Evolutionary conservation across 1,140 invertebrate species (phyloP), one percentile per base, ranked within the genome.

Genomic region (Ectropis grisescens): DNA sequence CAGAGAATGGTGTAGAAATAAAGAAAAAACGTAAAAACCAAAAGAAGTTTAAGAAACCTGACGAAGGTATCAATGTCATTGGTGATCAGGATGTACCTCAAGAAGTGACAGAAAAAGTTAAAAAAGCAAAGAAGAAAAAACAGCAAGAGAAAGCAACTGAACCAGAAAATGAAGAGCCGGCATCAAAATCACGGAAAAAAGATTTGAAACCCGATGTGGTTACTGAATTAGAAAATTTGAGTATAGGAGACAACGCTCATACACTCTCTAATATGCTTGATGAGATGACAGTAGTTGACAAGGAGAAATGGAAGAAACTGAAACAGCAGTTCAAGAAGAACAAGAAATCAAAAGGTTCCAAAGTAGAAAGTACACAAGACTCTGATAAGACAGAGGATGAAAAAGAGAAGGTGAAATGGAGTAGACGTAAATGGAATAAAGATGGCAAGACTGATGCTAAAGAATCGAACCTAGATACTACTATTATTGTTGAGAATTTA

Each of bases 381-480:
- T 2, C 12, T 14, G 26, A 36, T 8, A 36, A 13, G 3, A 11
- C 27, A 11, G 41, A 49, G 32, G 53, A 58, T 26, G 2, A 66
- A 61, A 48, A 58, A 69, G n/a, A n/a, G 43, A 72, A 64, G 40
- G 43, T 62, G 0, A 71, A 72, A 58, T 78, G 65, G 68, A 51
- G 47, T 10, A 75, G 71, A 36, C 44, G 60, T n/a, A 70, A 67
- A 31, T 76, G 65, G 66, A 75, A 75, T 29, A 75, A 71, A 33
- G 64, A 59, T 23, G 60, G 47, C n/a, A n/a, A n/a, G 11, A 69
- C 16, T 4, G 8, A 19, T 8, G 16, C 8, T 8, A 19, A 8
- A 19, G 3, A 19, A 8, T 8, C 16, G 16, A 19, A 19, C 8
- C 16, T 8, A 19, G 8, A 35, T 1, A 61, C 43, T 2, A 49